Evolutionary conservation across 2,797 vertebrate species (phyloP), one percentile per base, ranked within the genome.

Genomic region (Myripristis jacobus): DNA sequence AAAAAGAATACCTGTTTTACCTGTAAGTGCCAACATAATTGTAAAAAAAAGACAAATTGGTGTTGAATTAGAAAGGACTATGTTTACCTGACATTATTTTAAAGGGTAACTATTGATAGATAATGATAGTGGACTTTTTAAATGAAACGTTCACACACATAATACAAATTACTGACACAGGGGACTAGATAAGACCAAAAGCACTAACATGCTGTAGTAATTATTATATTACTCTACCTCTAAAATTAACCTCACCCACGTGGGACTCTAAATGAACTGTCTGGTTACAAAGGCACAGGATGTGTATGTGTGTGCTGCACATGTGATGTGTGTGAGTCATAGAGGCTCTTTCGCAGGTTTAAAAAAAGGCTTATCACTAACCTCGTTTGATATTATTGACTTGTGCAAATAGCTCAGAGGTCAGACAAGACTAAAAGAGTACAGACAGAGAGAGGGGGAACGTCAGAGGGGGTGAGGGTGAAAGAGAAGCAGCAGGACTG

Each of bases 191-290:
- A 46, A 12, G 63, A 61, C 70, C 62, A 70, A 85, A 83, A 51
- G 21, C 72, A 77, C 74, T 58, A 76, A 83, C 83, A 81, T 62
- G 76, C 79, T 85, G 83, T 83, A 86, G 87, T 75, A 88, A 89
- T 88, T 81, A 82, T 79, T 41, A 66, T 72, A 81, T 87, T 79
- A 75, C 83, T 86, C 85, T 84, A 82, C 73, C 83, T 80, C 82
- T 78, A 83, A 88, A 88, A 90, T 86, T 77, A 88, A 84, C 83
- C 84, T 82, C 55, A 65, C 54, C 67, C 55, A 16, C 87, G 81
- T 62, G 74, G 75, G 54, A 81, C 73, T 85, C 68, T 80, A 81
- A 86, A 88, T 85, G 73, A 83, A 84, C 78, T 75, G 70, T 60
- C 81, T 81, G 72, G 56, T 61, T 80, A 77, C 60, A 81, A 57